A percentile compares a stretch with the other conserved stretches of the same genome.
phyloP scores from a whole-genome alignment of 2,797 vertebrate genomes.

The Etheostoma nigrum region DNA sequence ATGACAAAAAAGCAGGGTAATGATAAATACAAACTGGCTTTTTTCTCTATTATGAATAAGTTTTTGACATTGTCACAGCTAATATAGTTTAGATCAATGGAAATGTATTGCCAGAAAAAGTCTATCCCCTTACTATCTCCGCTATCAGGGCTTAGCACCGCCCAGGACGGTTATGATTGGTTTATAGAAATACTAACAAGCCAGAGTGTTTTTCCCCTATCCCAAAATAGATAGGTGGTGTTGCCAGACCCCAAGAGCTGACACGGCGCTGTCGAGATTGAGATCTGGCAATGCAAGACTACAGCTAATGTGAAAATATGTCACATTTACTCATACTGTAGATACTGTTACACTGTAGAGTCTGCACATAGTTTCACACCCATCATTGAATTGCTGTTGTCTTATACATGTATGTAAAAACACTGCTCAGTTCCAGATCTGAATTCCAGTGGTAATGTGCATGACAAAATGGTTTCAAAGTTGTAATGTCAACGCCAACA shows the following conservation, averaged over 20 bases:
- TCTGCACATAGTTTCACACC: neutral
- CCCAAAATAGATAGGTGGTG: too few relatives aligned
- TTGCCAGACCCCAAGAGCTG: too few relatives aligned
- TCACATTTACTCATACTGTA: constrained; percentile 9
- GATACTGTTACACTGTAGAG: neutral
- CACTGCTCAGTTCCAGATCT: constrained; percentile 1
- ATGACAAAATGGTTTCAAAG: constrained; percentile 27
- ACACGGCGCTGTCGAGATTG: too few relatives aligned
- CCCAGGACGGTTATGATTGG: too few relatives aligned
- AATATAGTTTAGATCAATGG: too few relatives aligned
- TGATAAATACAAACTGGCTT: neutral
- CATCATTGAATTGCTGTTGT: neutral
- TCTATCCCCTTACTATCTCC: too few relatives aligned
- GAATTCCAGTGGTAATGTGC: neutral
- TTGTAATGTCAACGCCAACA: constrained; percentile 6
- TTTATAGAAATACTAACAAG: too few relatives aligned
- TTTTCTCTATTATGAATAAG: neutral
- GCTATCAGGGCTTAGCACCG: too few relatives aligned
- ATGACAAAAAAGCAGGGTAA: neutral
- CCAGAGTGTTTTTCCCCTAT: too few relatives aligned
- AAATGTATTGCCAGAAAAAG: too few relatives aligned
- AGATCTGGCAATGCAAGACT: too few relatives aligned
- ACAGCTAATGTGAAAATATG: constrained; percentile 6
- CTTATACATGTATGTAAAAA: constrained; percentile 14
- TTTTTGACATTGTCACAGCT: constrained; percentile 9